Evolutionary conservation across 2,888 invertebrate genomes (phyloP), one percentile per base, ranked within the genome.

Genomic region (Tenthredo amoena): DNA sequence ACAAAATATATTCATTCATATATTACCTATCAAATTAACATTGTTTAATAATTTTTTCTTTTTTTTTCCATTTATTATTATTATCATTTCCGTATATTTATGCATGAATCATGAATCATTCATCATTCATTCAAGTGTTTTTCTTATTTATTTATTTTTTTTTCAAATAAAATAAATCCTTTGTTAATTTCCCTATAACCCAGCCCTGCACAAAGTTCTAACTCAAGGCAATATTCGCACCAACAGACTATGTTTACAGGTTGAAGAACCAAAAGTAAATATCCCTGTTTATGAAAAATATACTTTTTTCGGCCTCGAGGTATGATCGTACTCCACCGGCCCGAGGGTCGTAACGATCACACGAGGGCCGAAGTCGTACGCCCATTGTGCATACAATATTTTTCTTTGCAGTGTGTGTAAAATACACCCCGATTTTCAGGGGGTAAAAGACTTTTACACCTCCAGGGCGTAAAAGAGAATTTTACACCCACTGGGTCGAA

Each of bases 1-100:
- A 93, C 93, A 93, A 93, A 93, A 93, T 93, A 93, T 92, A 92
- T 92, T 91, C 89, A 90, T 93, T 90, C 91, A 92, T 92, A 92
- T 92, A 93, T 92, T 92, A 93, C 90, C 90, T 91, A 91, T 92
- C 90, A 92, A 92, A 92, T 92, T 92, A 92, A 93, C 91, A 91
- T 91, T 91, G 90, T 91, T 90, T 88, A 85, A 87, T 86, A 86
- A 84, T 87, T 87, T 86, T 87, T 87, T 85, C 43, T 65, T 72
- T 37, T 84, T 85, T 85, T 82, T 81, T 86, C 71, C 81, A 76
- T 85, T 85, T 86, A 89, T 87, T 89, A 87, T 89, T 89, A 88
- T 89, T 85, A 88, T 89, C 87, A 86, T 83, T 87, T 87, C 83
- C 88, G 88, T 91, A 90, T 90, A 90, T 90, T 90, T 90, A 90